Percentiles rank a stretch among this genome's conserved stretches.
phyloP scores from a whole-genome alignment of 2,888 invertebrate species.

The Cheiracanthium punctorium region DNA sequence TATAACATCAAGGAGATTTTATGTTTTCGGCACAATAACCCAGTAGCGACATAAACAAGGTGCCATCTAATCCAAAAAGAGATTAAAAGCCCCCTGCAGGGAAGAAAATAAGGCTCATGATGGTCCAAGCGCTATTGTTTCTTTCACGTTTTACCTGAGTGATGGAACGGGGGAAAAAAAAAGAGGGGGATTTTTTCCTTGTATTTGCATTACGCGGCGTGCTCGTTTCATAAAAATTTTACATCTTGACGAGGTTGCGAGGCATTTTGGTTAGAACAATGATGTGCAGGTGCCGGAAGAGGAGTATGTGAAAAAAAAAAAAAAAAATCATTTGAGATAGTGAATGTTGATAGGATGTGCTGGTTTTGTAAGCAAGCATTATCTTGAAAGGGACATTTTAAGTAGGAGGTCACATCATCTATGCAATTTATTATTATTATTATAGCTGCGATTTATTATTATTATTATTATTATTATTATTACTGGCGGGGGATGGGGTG shows the following conservation, averaged over 20 bases:
- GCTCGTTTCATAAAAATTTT: background rate
- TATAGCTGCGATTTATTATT: no score
- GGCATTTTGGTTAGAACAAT: background rate
- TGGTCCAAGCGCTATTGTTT: background rate
- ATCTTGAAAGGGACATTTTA: no score
- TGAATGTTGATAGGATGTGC: background rate
- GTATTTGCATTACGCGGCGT: background rate
- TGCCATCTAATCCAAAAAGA: background rate
- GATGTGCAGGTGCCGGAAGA: background rate
- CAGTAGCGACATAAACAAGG: background rate
- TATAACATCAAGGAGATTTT: background rate
- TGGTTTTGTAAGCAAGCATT: background rate
- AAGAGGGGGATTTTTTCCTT: background rate
- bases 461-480: no score
- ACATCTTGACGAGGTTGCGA: background rate
- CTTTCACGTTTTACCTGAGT: background rate
- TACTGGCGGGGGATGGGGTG: no score
- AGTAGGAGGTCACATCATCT: no score
- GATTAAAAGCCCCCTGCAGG: constrained; percentile 4
- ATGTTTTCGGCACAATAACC: background rate
- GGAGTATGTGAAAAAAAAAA: background rate
- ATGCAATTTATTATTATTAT: no score
- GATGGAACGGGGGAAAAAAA: background rate
- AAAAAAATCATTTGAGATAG: background rate
- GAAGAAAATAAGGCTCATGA: constrained; percentile 4